These are phyloP conservation scores for Vultur gryphus DNA, from an alignment of 2,797 vertebrate species.

Conservation along the genomic window DNA sequence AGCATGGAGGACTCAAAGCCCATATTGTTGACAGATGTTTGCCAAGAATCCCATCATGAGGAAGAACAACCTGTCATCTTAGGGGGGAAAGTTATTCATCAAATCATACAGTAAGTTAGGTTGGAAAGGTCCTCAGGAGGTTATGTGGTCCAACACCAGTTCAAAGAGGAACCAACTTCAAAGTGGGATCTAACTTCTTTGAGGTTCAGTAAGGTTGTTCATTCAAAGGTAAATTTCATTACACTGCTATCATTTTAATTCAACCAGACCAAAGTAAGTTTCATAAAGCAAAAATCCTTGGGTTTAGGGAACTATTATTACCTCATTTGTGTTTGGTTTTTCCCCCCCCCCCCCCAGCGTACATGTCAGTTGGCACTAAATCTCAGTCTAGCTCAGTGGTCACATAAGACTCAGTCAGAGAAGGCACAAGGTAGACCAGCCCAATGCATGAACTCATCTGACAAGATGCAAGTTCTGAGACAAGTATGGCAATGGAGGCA, in stretches of 20 bases:
- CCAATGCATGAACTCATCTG: neutral
- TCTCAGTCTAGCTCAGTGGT: neutral
- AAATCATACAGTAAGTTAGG: neutral
- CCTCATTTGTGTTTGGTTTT: neutral
- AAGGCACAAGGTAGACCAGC: neutral
- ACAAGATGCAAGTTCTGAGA: neutral
- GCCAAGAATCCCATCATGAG: neutral
- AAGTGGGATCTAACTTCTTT: neutral
- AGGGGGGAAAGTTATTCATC: neutral
- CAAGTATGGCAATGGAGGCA: neutral
- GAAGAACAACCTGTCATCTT: neutral
- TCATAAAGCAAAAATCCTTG: neutral
- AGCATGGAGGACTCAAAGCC: neutral
- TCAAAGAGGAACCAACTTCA: neutral
- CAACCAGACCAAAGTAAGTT: neutral
- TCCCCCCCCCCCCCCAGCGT: no score
- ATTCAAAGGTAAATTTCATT: neutral
- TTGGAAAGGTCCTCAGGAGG: neutral
- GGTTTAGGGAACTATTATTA: neutral
- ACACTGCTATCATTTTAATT: neutral
- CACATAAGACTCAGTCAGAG: fast-evolving
- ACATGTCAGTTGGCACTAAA: neutral
- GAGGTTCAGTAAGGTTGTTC: neutral
- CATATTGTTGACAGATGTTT: neutral
- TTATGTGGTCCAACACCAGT: neutral